Percentiles rank a stretch among this genome's conserved stretches.
Conservation (phyloP, 1,140 invertebrate genomes). For the Bilobella aurantiaca region DNA sequence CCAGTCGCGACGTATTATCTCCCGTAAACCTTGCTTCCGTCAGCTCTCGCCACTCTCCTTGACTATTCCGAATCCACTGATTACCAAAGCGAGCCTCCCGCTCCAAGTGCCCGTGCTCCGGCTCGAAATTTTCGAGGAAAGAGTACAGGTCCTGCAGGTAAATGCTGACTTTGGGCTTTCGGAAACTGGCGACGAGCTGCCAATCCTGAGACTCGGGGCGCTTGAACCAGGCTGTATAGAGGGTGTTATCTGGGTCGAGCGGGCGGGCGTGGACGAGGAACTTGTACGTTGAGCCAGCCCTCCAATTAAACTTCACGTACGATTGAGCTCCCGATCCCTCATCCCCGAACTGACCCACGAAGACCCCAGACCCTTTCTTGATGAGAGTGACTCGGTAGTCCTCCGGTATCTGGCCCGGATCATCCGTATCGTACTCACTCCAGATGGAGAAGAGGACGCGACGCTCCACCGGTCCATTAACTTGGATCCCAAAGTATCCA, state of each 20-base stretch:
- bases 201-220: not conserved
- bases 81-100: slow-evolving; percentile 7
- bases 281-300: slow-evolving; percentile 9
- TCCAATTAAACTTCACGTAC: slow-evolving; percentile 12
- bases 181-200: slow-evolving; percentile 15
- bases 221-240: slow-evolving; percentile 20
- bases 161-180: slow-evolving; percentile 10
- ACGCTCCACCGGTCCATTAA: slow-evolving; percentile 15
- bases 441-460: slow-evolving; percentile 25
- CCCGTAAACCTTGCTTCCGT: slow-evolving; percentile 11
- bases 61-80: slow-evolving; percentile 16
- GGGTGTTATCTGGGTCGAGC: not conserved
- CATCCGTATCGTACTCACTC: slow-evolving; percentile 13
- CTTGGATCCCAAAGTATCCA: slow-evolving; percentile 27
- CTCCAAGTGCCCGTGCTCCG: slow-evolving; percentile 9
- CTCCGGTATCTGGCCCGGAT: slow-evolving; percentile 23
- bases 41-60: slow-evolving; percentile 17
- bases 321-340: slow-evolving; percentile 20
- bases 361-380: slow-evolving; percentile 15
- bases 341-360: slow-evolving; percentile 16
- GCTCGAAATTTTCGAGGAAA: slow-evolving; percentile 22
- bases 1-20: slow-evolving; percentile 6
- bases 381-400: slow-evolving; percentile 17
- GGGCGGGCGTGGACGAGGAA: slow-evolving; percentile 10
- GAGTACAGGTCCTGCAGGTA: slow-evolving; percentile 10